A percentile compares a stretch with the other conserved stretches of the same genome.
phyloP scores from a whole-genome alignment of 2,797 vertebrate species.

The Darevskia mixta region DNA sequence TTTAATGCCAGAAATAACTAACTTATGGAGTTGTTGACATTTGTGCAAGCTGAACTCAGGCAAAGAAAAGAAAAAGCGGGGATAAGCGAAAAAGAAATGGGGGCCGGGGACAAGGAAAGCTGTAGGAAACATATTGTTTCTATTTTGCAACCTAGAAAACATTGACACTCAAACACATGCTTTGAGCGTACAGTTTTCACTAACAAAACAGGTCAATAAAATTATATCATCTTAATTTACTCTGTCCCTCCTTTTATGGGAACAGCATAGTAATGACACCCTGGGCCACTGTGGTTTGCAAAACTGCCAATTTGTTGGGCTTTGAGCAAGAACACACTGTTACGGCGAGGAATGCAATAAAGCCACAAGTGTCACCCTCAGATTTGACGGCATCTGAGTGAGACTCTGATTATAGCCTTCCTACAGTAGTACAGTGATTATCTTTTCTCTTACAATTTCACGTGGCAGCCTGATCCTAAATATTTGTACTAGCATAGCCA shows the following conservation, averaged over 20 bases:
- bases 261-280: slow-evolving; percentile 10
- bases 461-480: background rate
- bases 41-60: no score
- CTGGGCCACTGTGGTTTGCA: background rate
- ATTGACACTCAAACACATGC: background rate
- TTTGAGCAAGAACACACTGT: background rate
- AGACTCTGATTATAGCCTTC: background rate
- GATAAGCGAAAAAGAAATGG: no score
- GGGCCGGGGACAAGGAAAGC: background rate
- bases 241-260: slow-evolving; percentile 4
- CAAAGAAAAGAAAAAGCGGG: no score
- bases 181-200: background rate
- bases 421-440: background rate
- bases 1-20: no score
- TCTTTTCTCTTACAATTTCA: background rate
- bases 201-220: background rate
- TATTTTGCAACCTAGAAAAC: background rate
- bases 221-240: slow-evolving; percentile 17
- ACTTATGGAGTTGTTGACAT: no score
- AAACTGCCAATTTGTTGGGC: slow-evolving; percentile 5
- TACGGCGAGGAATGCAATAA: background rate
- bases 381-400: background rate
- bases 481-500: background rate
- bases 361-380: background rate
- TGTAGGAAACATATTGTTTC: no score